These are phyloP conservation scores for Ophthalmolycus amberensis DNA, from an alignment of 2,113 vertebrate genomes.

Conservation along the genomic window DNA sequence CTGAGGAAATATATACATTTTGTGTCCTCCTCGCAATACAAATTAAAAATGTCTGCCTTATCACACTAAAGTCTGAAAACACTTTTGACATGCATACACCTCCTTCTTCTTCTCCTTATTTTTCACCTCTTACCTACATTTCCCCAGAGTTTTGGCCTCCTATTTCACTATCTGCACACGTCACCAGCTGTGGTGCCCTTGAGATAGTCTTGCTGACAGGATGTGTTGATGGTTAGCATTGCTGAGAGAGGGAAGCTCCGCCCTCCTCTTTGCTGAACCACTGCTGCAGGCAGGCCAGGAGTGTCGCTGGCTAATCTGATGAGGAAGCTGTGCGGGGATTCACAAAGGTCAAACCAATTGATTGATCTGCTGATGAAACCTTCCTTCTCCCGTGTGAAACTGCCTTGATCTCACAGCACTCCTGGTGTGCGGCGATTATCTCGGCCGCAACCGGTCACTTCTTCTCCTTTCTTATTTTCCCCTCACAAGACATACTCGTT, in stretches of 20 bases:
- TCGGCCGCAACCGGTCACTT: constrained; percentile 5
- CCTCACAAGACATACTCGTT: neutral
- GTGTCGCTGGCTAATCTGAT: constrained; percentile 24
- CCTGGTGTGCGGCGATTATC: constrained; percentile 34
- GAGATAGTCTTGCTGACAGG: neutral
- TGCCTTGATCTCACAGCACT: constrained; percentile 50
- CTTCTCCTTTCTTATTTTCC: constrained; percentile 25
- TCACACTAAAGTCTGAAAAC: constrained; percentile 4
- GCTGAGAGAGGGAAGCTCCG: neutral
- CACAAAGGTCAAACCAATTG: constrained; percentile 58
- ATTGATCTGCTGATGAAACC: constrained; percentile 53
- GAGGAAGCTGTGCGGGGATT: constrained; percentile 47
- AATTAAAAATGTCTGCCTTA: neutral
- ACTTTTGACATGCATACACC: neutral
- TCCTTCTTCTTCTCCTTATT: too few species aligned
- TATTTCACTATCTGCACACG: neutral
- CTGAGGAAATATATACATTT: neutral
- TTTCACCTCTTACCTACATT: neutral
- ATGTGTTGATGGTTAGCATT: constrained; percentile 17
- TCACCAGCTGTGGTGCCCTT: constrained; percentile 11
- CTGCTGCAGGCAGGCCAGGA: constrained; percentile 5
- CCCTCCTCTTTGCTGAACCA: neutral
- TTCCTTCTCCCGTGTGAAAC: constrained; percentile 12
- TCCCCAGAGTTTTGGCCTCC: neutral
- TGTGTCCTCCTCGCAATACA: neutral